phyloP scores from a whole-genome alignment of 2,113 vertebrate species.

The Polyodon spathula region DNA sequence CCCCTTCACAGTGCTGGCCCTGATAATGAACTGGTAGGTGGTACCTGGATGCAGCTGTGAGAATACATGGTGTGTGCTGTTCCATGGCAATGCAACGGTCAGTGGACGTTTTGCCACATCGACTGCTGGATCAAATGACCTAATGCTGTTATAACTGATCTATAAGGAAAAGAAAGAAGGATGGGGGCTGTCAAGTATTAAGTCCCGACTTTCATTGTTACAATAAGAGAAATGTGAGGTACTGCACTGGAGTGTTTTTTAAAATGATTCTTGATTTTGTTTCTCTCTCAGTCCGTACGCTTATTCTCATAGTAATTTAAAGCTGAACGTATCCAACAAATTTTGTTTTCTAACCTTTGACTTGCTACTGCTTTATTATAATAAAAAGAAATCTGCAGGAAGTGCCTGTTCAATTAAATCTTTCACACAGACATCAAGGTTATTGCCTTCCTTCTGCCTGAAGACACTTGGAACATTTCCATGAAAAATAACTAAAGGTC shows the following conservation, averaged over 20 bases:
- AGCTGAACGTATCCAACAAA: no score
- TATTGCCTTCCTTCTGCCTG: neutral
- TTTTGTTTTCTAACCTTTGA: neutral
- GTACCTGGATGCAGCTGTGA: conserved; percentile 88
- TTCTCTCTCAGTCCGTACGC: neutral
- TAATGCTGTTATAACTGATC: conserved; percentile 85
- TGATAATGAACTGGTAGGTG: conserved; percentile 88
- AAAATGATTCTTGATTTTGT: neutral
- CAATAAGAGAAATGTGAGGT: no score
- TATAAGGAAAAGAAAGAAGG: conserved; percentile 34
- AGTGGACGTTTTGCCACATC: conserved; percentile 76
- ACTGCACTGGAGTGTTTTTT: no score
- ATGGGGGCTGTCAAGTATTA: neutral
- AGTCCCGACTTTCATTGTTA: no score
- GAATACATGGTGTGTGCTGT: conserved; percentile 81
- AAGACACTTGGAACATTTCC: neutral
- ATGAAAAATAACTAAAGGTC: no score
- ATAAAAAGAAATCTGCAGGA: neutral
- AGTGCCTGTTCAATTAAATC: neutral
- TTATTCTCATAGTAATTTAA: no score
- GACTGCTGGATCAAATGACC: conserved; percentile 89
- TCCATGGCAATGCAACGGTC: conserved; percentile 80
- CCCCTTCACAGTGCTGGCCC: conserved; percentile 88
- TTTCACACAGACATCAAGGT: neutral
- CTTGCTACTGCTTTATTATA: neutral